Percentiles rank a stretch among this genome's conserved stretches.
Evolutionary conservation across 2,113 vertebrate genomes (phyloP).

Genomic region (Cacatua alba): DNA sequence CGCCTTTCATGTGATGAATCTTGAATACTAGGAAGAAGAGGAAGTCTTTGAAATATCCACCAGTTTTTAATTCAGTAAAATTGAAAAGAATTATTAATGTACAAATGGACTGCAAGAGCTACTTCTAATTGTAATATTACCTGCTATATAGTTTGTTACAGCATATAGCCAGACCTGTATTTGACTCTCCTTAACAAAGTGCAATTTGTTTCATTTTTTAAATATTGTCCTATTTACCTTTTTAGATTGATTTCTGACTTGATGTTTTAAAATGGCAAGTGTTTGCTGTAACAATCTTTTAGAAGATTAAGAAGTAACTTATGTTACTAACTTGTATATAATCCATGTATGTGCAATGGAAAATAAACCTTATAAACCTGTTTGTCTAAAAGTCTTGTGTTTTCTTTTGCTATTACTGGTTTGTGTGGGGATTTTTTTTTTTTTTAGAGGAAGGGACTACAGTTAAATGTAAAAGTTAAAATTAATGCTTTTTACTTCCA

Average conservation of each 20-base stretch:
- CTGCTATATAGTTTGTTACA: conserved; percentile 68
- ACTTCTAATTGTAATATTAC: conserved; percentile 69
- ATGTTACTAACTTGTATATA: conserved; percentile 85
- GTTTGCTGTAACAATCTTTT: conserved; percentile 79
- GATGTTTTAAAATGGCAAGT: conserved; percentile 73
- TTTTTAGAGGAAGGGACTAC: background rate
- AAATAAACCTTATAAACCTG: conserved; percentile 82
- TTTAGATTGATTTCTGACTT: conserved; percentile 73
- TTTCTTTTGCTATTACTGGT: conserved; percentile 33
- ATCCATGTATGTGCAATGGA: conserved; percentile 79
- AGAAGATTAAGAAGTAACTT: conserved; percentile 77
- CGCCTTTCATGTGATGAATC: conserved; percentile 63
- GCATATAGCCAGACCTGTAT: conserved; percentile 66
- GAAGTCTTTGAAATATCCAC: conserved; percentile 58
- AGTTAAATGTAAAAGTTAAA: background rate
- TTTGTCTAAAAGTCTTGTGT: conserved; percentile 75
- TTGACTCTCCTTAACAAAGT: conserved; percentile 68
- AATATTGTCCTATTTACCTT: conserved; percentile 69
- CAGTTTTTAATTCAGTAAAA: conserved; percentile 67
- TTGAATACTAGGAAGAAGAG: conserved; percentile 38
- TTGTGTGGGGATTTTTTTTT: background rate
- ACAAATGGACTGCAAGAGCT: conserved; percentile 72
- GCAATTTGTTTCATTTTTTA: conserved; percentile 70
- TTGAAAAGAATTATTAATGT: conserved; percentile 47
- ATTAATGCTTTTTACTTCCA: background rate